These are phyloP conservation scores for Meda fulgida DNA, from an alignment of 2,797 vertebrate species.

Conservation along the genomic window DNA sequence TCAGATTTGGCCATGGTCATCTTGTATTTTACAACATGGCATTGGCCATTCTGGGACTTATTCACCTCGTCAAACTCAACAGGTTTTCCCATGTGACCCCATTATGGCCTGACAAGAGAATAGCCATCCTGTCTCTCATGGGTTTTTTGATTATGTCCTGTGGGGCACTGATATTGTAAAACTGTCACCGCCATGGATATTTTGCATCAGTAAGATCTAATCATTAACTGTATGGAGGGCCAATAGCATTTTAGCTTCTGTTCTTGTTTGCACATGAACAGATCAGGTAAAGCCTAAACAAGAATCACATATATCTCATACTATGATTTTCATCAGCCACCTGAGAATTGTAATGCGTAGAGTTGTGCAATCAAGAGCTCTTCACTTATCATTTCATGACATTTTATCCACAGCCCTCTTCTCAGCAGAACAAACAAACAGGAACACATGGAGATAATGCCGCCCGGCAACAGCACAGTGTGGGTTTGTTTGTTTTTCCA, in stretches of 20 bases:
- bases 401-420: conserved; percentile 56
- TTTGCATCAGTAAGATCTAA: conserved; percentile 6
- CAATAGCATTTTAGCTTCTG: conserved; percentile 4
- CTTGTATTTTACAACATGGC: background rate
- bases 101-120: conserved; percentile 40
- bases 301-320: background rate
- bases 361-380: conserved; percentile 42
- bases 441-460: conserved; percentile 68
- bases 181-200: background rate
- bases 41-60: conserved; percentile 2
- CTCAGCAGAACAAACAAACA: conserved; percentile 66
- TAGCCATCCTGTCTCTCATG: conserved; percentile 18
- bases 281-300: conserved; percentile 1
- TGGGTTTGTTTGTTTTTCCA: conserved; percentile 71
- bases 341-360: conserved; percentile 30
- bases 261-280: conserved; percentile 6
- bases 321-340: conserved; percentile 29
- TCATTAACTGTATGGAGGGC: conserved; percentile 8
- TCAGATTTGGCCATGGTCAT: background rate
- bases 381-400: conserved; percentile 61
- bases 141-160: conserved; percentile 1
- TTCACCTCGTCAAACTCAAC: conserved; percentile 23
- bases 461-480: conserved; percentile 62
- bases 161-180: conserved; percentile 10
- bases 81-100: conserved; percentile 46